Conservation (phyloP, 2,888 invertebrate genomes). For the Axea sp. region DNA sequence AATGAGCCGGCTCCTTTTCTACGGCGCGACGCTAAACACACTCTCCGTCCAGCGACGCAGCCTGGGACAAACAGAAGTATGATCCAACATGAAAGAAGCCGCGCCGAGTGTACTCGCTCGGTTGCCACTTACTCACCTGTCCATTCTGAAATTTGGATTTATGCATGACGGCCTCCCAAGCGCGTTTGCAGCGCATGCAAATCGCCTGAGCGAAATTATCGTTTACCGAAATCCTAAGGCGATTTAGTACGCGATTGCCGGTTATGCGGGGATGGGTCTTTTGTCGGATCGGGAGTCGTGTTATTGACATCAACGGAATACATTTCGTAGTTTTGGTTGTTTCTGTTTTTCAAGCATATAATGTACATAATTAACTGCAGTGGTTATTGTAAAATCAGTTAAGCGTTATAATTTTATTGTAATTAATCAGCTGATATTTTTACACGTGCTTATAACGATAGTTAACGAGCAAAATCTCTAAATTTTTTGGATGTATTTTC, state of each 20-base stretch:
- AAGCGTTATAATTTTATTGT: too few species aligned
- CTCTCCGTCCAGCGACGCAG: slow-evolving; percentile 66
- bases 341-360: too few species aligned
- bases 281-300: too few species aligned
- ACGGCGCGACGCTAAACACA: slow-evolving; percentile 56
- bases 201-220: slow-evolving; percentile 53
- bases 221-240: slow-evolving; percentile 35
- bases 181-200: slow-evolving; percentile 71
- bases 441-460: too few species aligned
- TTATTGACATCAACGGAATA: too few species aligned
- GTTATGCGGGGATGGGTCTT: slow-evolving; percentile 9
- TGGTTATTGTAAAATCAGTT: too few species aligned
- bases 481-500: too few species aligned
- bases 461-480: too few species aligned
- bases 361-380: too few species aligned
- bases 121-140: slow-evolving; percentile 65
- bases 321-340: too few species aligned
- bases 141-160: slow-evolving; percentile 74
- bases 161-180: slow-evolving; percentile 67
- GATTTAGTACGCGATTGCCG: slow-evolving; percentile 29
- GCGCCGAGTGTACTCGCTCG: slow-evolving; percentile 57
- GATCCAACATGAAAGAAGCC: slow-evolving; percentile 77
- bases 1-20: slow-evolving; percentile 70
- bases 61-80: slow-evolving; percentile 75
- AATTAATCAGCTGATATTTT: too few species aligned